These are phyloP conservation scores for Ichneumoninae sp. DNA, from an alignment of 2,888 invertebrate genomes.

Conservation along the genomic window DNA sequence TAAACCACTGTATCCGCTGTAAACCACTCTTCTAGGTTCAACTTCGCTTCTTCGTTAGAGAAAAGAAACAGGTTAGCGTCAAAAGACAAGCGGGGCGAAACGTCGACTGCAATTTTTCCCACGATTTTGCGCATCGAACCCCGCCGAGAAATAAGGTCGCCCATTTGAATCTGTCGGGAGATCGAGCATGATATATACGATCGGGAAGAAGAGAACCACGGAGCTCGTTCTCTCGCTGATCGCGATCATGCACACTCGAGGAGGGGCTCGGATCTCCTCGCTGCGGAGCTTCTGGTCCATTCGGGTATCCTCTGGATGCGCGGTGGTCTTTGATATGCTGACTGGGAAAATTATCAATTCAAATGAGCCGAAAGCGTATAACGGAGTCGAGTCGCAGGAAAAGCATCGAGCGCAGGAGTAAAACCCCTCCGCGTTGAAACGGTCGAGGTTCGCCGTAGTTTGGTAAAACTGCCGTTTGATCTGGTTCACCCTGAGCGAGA, in stretches of 20 bases:
- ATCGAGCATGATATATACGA: slow-evolving; percentile 28
- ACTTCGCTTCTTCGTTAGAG: too few species aligned
- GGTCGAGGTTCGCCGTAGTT: slow-evolving; percentile 75
- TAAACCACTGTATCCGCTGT: neutral
- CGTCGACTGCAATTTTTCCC: slow-evolving; percentile 70
- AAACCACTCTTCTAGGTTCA: too few species aligned
- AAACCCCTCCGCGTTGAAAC: slow-evolving; percentile 41
- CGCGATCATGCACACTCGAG: slow-evolving; percentile 39
- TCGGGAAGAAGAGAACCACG: slow-evolving; percentile 6
- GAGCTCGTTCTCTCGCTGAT: slow-evolving; percentile 42
- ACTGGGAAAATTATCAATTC: slow-evolving; percentile 84
- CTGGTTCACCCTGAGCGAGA: slow-evolving; percentile 74
- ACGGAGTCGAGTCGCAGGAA: slow-evolving; percentile 31
- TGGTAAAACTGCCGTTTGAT: slow-evolving; percentile 84
- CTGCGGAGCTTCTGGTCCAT: slow-evolving; percentile 36
- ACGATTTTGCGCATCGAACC: slow-evolving; percentile 71
- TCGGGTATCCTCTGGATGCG: slow-evolving; percentile 25
- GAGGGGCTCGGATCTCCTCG: slow-evolving; percentile 23
- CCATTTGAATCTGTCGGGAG: slow-evolving; percentile 76
- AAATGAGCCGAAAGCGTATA: slow-evolving; percentile 77
- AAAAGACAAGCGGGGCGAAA: neutral
- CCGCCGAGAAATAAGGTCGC: slow-evolving; percentile 67
- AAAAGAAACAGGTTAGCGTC: neutral
- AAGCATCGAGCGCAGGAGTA: slow-evolving; percentile 38
- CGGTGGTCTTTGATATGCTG: slow-evolving; percentile 83